Evolutionary conservation across 2,797 vertebrate genomes (phyloP).

Genomic region (Chelmon rostratus): DNA sequence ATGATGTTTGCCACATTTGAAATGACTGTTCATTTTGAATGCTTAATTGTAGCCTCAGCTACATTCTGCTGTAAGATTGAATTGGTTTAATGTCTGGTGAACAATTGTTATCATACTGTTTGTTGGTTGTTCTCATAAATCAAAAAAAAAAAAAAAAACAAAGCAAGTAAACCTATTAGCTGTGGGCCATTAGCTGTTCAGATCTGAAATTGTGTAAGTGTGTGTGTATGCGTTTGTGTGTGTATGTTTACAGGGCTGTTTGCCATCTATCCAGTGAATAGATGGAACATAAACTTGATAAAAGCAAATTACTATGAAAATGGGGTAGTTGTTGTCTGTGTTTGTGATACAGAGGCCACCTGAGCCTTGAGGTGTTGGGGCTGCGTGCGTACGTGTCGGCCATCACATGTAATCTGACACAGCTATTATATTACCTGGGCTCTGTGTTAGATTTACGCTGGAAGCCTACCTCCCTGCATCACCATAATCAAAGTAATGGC

Average conservation of each 20-base stretch:
- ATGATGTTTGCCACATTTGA: conserved; percentile 34
- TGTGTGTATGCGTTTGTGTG: conserved; percentile 25
- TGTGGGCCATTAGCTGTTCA: conserved; percentile 44
- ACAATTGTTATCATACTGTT: conserved; percentile 34
- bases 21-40: conserved; percentile 46
- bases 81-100: conserved; percentile 50
- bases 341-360: conserved; percentile 56
- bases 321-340: conserved; percentile 32
- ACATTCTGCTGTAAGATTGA: conserved; percentile 34
- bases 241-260: conserved; percentile 18
- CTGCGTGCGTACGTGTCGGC: conserved; percentile 58
- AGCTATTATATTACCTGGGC: conserved; percentile 74
- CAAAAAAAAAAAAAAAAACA: conserved; percentile 40
- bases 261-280: conserved; percentile 24
- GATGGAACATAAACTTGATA: conserved; percentile 51
- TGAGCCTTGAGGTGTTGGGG: conserved; percentile 69
- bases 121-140: conserved; percentile 48
- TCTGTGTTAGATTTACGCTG: conserved; percentile 64
- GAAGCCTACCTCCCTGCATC: conserved; percentile 62
- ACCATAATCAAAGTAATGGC: conserved; percentile 76
- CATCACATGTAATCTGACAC: conserved; percentile 68
- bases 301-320: conserved; percentile 68
- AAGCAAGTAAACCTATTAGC: conserved; percentile 60
- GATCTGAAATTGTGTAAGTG: conserved; percentile 37
- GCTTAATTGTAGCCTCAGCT: conserved; percentile 34